Evolutionary conservation across 2,113 vertebrate species (phyloP).

Genomic region (Leuciscus idus): DNA sequence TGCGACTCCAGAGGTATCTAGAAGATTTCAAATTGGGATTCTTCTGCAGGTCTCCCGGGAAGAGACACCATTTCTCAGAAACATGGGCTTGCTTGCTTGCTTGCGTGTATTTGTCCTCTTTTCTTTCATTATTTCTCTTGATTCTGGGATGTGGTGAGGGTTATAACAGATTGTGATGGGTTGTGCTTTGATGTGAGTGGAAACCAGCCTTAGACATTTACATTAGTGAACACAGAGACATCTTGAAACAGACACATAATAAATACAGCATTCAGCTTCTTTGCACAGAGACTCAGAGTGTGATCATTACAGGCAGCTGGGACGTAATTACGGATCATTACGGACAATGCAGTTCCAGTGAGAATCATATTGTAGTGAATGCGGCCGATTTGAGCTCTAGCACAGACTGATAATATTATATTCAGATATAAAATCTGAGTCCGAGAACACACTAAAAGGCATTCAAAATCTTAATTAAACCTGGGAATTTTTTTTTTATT

Average conservation of each 20-base stretch:
- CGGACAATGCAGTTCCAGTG: background rate
- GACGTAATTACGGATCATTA: background rate
- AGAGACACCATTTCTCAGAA: slow-evolving; percentile 23
- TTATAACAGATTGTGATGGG: background rate
- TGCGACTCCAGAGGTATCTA: background rate
- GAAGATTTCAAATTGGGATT: slow-evolving; percentile 31
- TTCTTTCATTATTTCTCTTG: background rate
- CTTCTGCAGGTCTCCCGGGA: slow-evolving; percentile 21
- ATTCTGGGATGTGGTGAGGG: background rate
- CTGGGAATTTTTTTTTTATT: too few species aligned
- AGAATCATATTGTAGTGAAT: slow-evolving; percentile 3
- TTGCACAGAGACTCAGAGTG: background rate
- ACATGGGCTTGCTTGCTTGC: background rate
- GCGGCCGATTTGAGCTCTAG: background rate
- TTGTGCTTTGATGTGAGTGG: background rate
- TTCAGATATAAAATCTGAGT: background rate
- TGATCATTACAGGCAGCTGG: background rate
- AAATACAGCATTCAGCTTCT: slow-evolving; percentile 9
- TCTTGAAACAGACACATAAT: slow-evolving; percentile 7
- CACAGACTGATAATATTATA: background rate
- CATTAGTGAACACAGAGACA: background rate
- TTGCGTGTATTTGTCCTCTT: background rate
- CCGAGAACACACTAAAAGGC: too few species aligned
- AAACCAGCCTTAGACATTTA: background rate
- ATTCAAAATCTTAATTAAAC: too few species aligned